Conservation (phyloP, 2,888 invertebrate genomes). For the Chromoteleia sp. region DNA sequence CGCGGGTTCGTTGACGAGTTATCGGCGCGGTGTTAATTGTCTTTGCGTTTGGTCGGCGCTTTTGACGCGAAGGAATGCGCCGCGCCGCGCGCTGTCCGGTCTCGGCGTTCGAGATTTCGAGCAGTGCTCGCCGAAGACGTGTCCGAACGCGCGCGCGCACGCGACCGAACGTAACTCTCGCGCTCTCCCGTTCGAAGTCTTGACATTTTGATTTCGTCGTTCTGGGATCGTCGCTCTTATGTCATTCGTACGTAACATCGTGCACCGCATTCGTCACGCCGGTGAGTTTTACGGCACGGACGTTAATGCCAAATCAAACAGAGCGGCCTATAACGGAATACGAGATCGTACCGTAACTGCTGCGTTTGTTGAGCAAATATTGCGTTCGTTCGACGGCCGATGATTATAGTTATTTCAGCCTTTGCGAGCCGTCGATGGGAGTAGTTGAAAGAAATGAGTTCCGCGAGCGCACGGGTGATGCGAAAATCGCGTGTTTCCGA, state of each 20-base stretch:
- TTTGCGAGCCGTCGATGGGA: slow-evolving; percentile 4
- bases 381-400: neutral
- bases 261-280: slow-evolving; percentile 52
- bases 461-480: neutral
- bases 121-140: too few species aligned
- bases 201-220: slow-evolving; percentile 31
- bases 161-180: too few species aligned
- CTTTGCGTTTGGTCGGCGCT: slow-evolving; percentile 56
- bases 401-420: slow-evolving; percentile 21
- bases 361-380: slow-evolving; percentile 33
- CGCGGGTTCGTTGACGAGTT: too few species aligned
- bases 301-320: slow-evolving; percentile 47
- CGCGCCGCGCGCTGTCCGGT: too few species aligned
- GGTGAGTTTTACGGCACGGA: slow-evolving; percentile 47
- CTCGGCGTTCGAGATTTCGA: slow-evolving; percentile 11
- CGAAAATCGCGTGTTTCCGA: neutral
- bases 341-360: slow-evolving; percentile 20
- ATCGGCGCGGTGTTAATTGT: slow-evolving; percentile 73
- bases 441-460: neutral
- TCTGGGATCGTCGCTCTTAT: slow-evolving; percentile 36
- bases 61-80: neutral
- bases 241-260: slow-evolving; percentile 63
- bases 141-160: neutral
- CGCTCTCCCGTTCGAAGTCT: slow-evolving; percentile 23
- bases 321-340: slow-evolving; percentile 17